These are phyloP conservation scores for Clostera curtula DNA, from an alignment of 2,888 invertebrate species.

Conservation along the genomic window DNA sequence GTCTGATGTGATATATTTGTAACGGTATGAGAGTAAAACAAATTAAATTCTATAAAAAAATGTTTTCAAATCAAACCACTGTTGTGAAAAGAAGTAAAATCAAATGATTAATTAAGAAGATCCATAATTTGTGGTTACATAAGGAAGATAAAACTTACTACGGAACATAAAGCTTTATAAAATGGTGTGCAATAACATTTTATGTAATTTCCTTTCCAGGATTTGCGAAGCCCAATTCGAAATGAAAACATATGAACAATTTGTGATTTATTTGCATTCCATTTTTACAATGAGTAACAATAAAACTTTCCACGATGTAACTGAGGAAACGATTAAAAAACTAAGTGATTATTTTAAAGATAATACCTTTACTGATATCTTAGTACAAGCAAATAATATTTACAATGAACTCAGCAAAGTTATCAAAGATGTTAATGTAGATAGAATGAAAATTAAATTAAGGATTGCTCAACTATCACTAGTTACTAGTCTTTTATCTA, in stretches of 20 bases:
- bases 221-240: constrained; percentile 47
- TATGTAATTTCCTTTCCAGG: constrained; percentile 28
- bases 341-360: constrained; percentile 27
- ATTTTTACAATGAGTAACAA: constrained; percentile 11
- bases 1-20: too few species aligned
- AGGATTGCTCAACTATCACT: constrained; percentile 44
- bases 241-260: constrained; percentile 44
- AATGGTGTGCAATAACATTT: constrained; percentile 5
- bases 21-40: too few species aligned
- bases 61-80: too few species aligned
- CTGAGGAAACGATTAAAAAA: constrained; percentile 7
- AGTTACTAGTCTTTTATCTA: constrained; percentile 70
- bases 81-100: too few species aligned
- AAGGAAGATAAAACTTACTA: too few species aligned
- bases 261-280: constrained; percentile 33
- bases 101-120: too few species aligned
- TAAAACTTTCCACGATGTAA: constrained; percentile 8
- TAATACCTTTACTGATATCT: constrained; percentile 24
- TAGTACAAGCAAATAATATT: constrained; percentile 29
- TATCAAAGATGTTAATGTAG: constrained; percentile 8
- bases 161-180: constrained; percentile 2
- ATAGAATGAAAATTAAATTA: constrained; percentile 30
- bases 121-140: too few species aligned
- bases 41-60: too few species aligned
- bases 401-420: constrained; percentile 27